Evolutionary conservation across 37 sponge, comb jelly and placozoan genomes (phyloP).

Genomic region (Ianthella basta): DNA sequence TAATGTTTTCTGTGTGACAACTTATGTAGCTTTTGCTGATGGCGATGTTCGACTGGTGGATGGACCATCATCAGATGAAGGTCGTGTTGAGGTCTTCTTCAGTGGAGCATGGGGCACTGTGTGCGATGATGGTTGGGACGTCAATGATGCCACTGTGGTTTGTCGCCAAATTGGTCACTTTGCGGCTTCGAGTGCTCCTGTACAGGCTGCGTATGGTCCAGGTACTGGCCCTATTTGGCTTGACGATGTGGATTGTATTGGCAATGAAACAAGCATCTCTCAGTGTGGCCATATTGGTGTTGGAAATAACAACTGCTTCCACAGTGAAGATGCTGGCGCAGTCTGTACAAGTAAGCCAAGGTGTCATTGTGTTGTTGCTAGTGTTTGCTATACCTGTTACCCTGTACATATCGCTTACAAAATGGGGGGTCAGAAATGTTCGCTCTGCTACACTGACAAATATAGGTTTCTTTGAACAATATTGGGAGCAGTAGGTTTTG

Average conservation of each 20-base stretch:
- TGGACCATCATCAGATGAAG: constrained; percentile 29
- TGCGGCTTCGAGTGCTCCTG: no score
- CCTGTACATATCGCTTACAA: no score
- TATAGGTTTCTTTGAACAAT: no score
- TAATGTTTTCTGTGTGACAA: background rate
- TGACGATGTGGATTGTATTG: background rate
- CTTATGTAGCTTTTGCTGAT: background rate
- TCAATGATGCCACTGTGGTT: constrained; percentile 31
- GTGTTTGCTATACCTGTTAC: no score
- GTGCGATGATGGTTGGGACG: constrained; percentile 41
- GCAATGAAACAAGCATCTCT: background rate
- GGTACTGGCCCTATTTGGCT: constrained; percentile 2
- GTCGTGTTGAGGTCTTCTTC: constrained; percentile 42
- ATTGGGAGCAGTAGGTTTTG: no score
- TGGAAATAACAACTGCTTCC: background rate
- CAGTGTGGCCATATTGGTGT: background rate
- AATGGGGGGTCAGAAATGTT: no score
- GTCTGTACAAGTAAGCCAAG: background rate
- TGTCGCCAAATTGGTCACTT: background rate
- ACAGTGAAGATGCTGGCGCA: background rate
- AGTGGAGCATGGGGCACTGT: constrained; percentile 52
- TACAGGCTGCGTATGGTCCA: background rate
- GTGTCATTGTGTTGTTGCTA: no score
- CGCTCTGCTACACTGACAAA: no score
- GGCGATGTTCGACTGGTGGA: constrained; percentile 48